Conservation (phyloP, 2,888 invertebrate genomes). For the Pharmacophagus antenor region DNA sequence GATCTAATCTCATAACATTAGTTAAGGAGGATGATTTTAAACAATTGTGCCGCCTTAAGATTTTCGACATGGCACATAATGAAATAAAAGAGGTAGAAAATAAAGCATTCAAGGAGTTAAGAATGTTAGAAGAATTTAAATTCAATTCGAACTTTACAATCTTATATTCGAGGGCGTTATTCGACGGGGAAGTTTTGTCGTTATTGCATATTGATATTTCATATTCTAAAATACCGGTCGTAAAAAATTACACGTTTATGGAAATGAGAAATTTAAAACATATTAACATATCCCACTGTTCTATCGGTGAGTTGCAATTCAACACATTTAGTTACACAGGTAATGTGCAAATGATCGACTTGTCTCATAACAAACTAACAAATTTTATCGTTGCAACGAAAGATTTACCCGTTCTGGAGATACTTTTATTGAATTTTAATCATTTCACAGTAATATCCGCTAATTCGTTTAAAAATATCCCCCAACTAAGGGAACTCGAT, state of each 20-base stretch:
- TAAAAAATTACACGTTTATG: conserved; percentile 55
- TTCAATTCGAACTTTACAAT: background rate
- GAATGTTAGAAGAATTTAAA: conserved; percentile 38
- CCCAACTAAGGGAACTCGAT: conserved; percentile 35
- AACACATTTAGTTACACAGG: conserved; percentile 52
- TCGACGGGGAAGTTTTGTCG: conserved; percentile 47
- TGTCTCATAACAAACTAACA: conserved; percentile 54
- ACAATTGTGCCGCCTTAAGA: conserved; percentile 44
- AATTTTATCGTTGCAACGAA: conserved; percentile 52
- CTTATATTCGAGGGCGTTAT: conserved; percentile 46
- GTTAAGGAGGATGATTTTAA: conserved; percentile 47
- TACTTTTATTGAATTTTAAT: conserved; percentile 53
- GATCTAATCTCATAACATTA: conserved; percentile 47
- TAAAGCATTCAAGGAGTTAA: conserved; percentile 48
- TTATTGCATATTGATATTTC: conserved; percentile 59
- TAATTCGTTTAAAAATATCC: conserved; percentile 41
- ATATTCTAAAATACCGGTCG: conserved; percentile 41
- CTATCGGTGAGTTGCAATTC: conserved; percentile 48
- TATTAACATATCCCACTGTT: conserved; percentile 55
- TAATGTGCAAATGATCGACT: conserved; percentile 50
- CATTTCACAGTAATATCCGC: conserved; percentile 42
- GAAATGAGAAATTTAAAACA: conserved; percentile 51
- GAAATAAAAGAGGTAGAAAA: conserved; percentile 49
- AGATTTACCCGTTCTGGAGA: conserved; percentile 43
- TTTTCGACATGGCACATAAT: conserved; percentile 60